phyloP scores from a whole-genome alignment of 2,797 vertebrate genomes.

The Yasuhikotakia modesta region DNA sequence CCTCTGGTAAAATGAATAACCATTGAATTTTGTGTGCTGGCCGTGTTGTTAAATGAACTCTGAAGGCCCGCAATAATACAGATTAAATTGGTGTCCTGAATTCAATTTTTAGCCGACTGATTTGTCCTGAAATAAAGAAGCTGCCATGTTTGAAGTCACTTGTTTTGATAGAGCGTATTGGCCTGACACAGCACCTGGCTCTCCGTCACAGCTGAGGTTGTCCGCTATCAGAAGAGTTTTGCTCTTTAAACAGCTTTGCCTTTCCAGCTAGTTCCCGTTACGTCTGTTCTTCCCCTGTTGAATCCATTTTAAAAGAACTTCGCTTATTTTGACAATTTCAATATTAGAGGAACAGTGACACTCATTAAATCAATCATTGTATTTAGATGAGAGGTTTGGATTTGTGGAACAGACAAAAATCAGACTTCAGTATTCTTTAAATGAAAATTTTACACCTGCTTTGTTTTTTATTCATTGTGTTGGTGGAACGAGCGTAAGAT shows the following conservation, averaged over 20 bases:
- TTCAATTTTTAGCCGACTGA: conserved; percentile 22
- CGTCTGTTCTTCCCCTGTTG: neutral
- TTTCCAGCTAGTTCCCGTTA: neutral
- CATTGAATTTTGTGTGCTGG: conserved; percentile 26
- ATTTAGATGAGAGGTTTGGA: neutral
- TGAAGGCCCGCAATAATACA: conserved; percentile 16
- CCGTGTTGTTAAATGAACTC: conserved; percentile 32
- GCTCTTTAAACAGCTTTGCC: neutral
- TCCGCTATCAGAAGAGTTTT: neutral
- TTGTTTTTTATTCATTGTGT: neutral
- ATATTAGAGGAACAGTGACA: neutral
- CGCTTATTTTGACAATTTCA: neutral
- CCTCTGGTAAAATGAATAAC: conserved; percentile 32
- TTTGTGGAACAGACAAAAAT: too few species aligned
- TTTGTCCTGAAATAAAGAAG: conserved; percentile 37
- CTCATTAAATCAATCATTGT: neutral
- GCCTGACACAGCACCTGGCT: conserved; percentile 57
- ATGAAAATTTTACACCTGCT: conserved; percentile 9
- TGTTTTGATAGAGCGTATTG: conserved; percentile 37
- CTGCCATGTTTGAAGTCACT: conserved; percentile 46
- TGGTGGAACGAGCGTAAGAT: neutral
- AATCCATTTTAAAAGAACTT: neutral
- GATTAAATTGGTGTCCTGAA: conserved; percentile 40
- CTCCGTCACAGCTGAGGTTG: conserved; percentile 55
- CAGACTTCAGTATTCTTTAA: neutral